Base-by-base conservation (phyloP, 2,113 vertebrate genomes). In the Ochotona curzoniae region DNA sequence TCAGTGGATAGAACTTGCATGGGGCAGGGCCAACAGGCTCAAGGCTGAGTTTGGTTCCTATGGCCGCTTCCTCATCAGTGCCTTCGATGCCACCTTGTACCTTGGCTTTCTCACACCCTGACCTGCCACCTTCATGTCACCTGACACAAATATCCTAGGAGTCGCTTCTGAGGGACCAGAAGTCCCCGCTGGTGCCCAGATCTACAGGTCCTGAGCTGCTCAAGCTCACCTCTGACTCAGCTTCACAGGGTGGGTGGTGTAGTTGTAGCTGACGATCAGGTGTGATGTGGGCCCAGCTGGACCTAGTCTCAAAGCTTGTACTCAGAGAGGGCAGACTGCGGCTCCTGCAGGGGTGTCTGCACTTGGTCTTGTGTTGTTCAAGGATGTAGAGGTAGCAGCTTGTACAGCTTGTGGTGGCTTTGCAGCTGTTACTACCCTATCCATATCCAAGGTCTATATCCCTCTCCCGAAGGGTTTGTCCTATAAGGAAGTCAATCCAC, bases 81-180 rank as follows among this genome's bases (percentile, higher is more conserved):
- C 51, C n/a, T 82, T 38, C 38, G n/a, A 11, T 38, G 64, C 28
- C 38, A 0, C 5, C 0, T 0, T 18, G 70, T 60, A 5, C 61
- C 26, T 54, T 47, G 30, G 4, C 61, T 78, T 60, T 74, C 57
- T 78, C n/a, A 2, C 8, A 7, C 11, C 18, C 44, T 25, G 28
- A 17, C 10, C 14, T 5, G 8, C 20, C 18, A 8, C 49, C 3
- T 30, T 3, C 5, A 0, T 0, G 5, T 1, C 2, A 5, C 51
- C 30, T 20, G 12, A 30, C 18, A 38, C 13, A 7, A 0, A 0
- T 32, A 5, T 18, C 6, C 17, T 14, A 44, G 49, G 30, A 12
- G 54, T 30, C 28, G 57, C 28, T 44, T 51, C 51, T 10, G 9
- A 35, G 28, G 18, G 54, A 61, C n/a, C 61, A 17, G 26, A 28